A percentile compares a stretch with the other conserved stretches of the same genome.
phyloP scores from a whole-genome alignment of 2,888 invertebrate genomes.

The Merodon equestris region DNA sequence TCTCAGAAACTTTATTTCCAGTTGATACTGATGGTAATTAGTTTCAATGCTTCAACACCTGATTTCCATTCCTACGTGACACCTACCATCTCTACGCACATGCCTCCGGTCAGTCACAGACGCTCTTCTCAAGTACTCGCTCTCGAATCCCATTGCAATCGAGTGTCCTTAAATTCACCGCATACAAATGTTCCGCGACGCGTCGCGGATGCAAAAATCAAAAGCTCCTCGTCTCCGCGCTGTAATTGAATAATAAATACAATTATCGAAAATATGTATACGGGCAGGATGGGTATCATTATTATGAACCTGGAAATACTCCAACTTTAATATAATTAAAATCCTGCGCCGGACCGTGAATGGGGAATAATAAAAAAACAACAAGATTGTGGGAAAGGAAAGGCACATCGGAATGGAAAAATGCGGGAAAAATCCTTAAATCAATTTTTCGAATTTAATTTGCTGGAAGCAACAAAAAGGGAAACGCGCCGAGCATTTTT shows the following conservation, averaged over 20 bases:
- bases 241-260: slow-evolving; percentile 63
- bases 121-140: slow-evolving; percentile 13
- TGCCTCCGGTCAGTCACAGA: not conserved
- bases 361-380: too few species aligned
- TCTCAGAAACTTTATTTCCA: too few species aligned
- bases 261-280: slow-evolving; percentile 58
- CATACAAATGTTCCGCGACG: too few species aligned
- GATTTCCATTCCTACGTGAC: not conserved
- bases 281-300: slow-evolving; percentile 50
- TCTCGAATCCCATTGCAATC: slow-evolving; percentile 28
- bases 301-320: slow-evolving; percentile 58
- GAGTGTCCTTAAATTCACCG: too few species aligned
- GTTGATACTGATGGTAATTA: slow-evolving; percentile 47
- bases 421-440: slow-evolving; percentile 41
- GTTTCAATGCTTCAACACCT: slow-evolving; percentile 7
- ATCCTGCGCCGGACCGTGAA: slow-evolving; percentile 54
- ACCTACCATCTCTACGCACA: not conserved
- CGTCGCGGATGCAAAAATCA: too few species aligned
- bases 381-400: too few species aligned
- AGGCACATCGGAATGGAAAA: too few species aligned
- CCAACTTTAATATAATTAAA: slow-evolving; percentile 66
- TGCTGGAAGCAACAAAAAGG: not conserved
- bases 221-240: slow-evolving; percentile 3
- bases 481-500: slow-evolving; percentile 21
- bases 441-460: slow-evolving; percentile 46